Conservation (phyloP, 1,140 invertebrate genomes). For the Harlomillsia oculata region DNA sequence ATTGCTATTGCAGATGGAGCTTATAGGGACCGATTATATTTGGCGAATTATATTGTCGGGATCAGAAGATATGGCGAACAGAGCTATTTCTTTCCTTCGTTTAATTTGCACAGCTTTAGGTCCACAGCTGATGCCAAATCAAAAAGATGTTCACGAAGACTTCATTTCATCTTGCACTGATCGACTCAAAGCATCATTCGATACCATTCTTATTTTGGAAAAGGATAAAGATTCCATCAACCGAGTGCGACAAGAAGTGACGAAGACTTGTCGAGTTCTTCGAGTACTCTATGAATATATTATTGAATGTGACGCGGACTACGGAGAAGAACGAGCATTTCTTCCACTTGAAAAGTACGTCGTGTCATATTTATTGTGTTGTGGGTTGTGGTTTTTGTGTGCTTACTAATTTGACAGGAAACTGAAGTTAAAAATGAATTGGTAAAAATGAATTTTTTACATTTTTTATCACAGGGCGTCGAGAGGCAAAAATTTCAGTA, state of each 20-base stretch:
- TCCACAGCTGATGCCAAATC: constrained; percentile 63
- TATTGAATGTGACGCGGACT: constrained; percentile 87
- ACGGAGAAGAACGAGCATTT: constrained; percentile 77
- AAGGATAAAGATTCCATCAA: constrained; percentile 48
- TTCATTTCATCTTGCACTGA: constrained; percentile 84
- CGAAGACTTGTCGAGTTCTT: constrained; percentile 84
- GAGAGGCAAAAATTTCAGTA: constrained; percentile 76
- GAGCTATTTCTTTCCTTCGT: constrained; percentile 81
- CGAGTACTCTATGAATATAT: constrained; percentile 93
- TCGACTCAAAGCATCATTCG: constrained; percentile 70
- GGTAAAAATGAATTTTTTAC: neutral
- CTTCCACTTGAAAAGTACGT: constrained; percentile 69
- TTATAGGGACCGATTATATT: constrained; percentile 91
- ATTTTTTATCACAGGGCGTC: constrained; percentile 53
- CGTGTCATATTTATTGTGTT: neutral
- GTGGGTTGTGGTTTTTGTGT: neutral
- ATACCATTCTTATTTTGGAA: constrained; percentile 53
- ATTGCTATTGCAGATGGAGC: constrained; percentile 54
- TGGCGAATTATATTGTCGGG: constrained; percentile 69
- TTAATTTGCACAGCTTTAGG: constrained; percentile 91
- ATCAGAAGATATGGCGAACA: constrained; percentile 79
- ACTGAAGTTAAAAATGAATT: neutral
- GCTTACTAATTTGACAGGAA: neutral
- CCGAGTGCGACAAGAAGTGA: constrained; percentile 59
- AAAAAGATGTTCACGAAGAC: constrained; percentile 75